A percentile compares a stretch with the other conserved stretches of the same genome.
Evolutionary conservation across 2,888 invertebrate genomes (phyloP).

Genomic region (Sphinx pinastri): DNA sequence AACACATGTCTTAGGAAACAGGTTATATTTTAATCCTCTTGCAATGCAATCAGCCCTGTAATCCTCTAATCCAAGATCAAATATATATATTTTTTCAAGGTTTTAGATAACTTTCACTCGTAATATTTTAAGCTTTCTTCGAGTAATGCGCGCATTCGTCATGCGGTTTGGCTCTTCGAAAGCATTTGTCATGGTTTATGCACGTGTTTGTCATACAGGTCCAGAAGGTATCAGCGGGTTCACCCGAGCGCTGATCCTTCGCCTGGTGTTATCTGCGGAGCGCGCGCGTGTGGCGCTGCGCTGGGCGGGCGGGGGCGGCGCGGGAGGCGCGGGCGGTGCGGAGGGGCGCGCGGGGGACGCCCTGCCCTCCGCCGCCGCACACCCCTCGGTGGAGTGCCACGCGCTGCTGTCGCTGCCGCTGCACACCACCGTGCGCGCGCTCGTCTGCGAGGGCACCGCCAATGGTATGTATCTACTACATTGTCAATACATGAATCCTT

Average conservation of each 20-base stretch:
- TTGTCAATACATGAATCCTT: no score
- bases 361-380: conserved; percentile 83
- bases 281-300: conserved; percentile 90
- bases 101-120: background rate
- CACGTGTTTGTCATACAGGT: conserved; percentile 41
- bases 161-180: no score
- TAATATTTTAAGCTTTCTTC: no score
- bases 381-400: conserved; percentile 83
- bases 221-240: conserved; percentile 91
- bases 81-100: no score
- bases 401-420: conserved; percentile 89
- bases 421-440: conserved; percentile 89
- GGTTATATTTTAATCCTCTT: no score
- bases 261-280: conserved; percentile 93
- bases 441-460: conserved; percentile 72
- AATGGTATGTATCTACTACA: background rate
- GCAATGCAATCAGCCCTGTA: background rate
- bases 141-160: no score
- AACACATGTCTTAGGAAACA: no score
- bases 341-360: conserved; percentile 72
- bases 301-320: conserved; percentile 61
- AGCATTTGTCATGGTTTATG: no score
- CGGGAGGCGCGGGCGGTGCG: conserved; percentile 67
- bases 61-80: no score
- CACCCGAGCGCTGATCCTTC: conserved; percentile 92